Conservation (phyloP, 2,113 vertebrate genomes). For the Motacilla tschutschensis region DNA sequence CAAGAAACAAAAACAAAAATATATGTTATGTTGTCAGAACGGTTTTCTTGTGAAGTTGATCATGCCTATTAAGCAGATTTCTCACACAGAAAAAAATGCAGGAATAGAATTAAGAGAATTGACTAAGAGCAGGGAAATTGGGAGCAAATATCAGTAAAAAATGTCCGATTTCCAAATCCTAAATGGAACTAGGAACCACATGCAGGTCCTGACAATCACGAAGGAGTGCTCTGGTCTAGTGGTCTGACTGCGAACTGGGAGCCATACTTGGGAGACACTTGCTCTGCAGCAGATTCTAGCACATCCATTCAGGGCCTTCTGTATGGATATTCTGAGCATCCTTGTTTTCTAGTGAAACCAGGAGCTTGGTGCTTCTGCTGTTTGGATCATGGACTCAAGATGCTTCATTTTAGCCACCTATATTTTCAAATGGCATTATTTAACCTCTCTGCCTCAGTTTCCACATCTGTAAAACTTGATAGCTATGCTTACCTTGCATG, state of each 20-base stretch:
- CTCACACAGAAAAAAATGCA: background rate
- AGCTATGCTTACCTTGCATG: slow-evolving; percentile 16
- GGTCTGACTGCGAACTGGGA: background rate
- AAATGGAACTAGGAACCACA: background rate
- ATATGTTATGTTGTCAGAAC: background rate
- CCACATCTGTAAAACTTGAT: slow-evolving; percentile 4
- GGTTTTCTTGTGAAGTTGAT: background rate
- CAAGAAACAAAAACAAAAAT: slow-evolving; percentile 5
- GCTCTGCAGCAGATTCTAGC: background rate
- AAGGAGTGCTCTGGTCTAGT: background rate
- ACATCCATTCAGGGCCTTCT: background rate
- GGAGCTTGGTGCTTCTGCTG: background rate
- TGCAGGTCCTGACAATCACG: background rate
- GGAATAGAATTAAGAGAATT: background rate
- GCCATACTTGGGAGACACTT: background rate
- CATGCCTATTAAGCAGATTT: background rate
- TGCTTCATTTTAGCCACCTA: background rate
- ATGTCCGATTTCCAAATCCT: background rate
- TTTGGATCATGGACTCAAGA: background rate
- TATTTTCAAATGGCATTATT: background rate
- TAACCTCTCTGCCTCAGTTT: slow-evolving; percentile 37
- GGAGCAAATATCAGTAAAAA: background rate
- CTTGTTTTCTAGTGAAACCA: background rate
- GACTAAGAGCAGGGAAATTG: background rate
- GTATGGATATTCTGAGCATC: background rate